These are phyloP conservation scores for Apotomis betuletana DNA, from an alignment of 2,888 invertebrate genomes.

Conservation along the genomic window DNA sequence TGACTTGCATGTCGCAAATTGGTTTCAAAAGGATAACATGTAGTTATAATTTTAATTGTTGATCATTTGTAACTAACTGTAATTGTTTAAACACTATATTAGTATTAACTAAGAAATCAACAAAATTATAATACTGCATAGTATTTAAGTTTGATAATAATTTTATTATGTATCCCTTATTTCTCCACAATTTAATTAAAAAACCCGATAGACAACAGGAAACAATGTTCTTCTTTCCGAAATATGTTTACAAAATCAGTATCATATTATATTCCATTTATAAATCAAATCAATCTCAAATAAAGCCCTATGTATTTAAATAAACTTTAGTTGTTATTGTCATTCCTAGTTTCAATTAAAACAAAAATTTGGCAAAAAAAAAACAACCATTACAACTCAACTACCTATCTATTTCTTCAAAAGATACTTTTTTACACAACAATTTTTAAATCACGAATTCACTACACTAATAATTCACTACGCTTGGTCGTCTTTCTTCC, in stretches of 20 bases:
- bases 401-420: slow-evolving; percentile 52
- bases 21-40: not conserved
- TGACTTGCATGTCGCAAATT: not conserved
- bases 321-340: slow-evolving; percentile 21
- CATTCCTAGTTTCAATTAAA: slow-evolving; percentile 41
- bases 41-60: not conserved
- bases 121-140: not conserved
- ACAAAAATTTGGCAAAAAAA: slow-evolving; percentile 50
- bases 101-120: not conserved
- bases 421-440: slow-evolving; percentile 69
- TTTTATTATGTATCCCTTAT: not conserved
- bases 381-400: slow-evolving; percentile 57
- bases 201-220: not conserved
- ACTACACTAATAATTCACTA: slow-evolving; percentile 57
- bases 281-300: slow-evolving; percentile 13
- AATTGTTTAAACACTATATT: not conserved
- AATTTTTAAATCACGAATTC: slow-evolving; percentile 55
- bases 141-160: not conserved
- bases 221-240: not conserved
- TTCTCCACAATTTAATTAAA: not conserved
- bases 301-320: slow-evolving; percentile 26
- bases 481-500: slow-evolving; percentile 85
- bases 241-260: not conserved
- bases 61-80: not conserved
- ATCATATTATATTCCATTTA: slow-evolving; percentile 12